Percentiles rank a stretch among this genome's conserved stretches.
These are phyloP conservation scores for Stichopus horrens DNA, from an alignment of 53 echinoderm and acorn worm genomes.

Conservation along the genomic window DNA sequence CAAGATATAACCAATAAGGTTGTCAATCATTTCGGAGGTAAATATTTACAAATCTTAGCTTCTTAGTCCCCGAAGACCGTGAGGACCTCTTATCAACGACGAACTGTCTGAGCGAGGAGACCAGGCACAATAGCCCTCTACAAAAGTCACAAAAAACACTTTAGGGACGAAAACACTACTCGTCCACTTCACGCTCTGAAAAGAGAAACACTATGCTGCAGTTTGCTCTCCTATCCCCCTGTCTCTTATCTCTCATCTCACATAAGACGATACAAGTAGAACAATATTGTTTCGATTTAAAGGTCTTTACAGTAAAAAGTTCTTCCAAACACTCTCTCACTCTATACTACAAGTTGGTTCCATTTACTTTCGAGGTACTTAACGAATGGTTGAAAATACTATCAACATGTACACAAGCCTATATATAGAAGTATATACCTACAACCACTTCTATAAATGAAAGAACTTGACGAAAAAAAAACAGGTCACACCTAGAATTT, in stretches of 20 bases:
- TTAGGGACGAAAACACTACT: constrained; percentile 22
- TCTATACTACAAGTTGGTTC: not conserved
- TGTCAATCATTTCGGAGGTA: not conserved
- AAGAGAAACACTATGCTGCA: not conserved
- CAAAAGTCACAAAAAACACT: not conserved
- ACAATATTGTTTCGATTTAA: constrained; percentile 19
- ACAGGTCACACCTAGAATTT: too few species aligned
- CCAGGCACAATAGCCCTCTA: constrained; percentile 10
- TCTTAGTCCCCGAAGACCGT: not conserved
- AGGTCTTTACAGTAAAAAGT: not conserved
- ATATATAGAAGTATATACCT: too few species aligned
- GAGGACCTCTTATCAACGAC: constrained; percentile 12
- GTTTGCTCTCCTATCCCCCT: not conserved
- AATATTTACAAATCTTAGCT: not conserved
- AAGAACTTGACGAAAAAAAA: too few species aligned
- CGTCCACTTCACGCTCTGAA: not conserved
- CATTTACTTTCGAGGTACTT: not conserved
- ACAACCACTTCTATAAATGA: too few species aligned
- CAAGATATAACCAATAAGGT: too few species aligned
- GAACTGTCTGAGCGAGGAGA: not conserved
- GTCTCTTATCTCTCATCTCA: not conserved
- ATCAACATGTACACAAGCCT: not conserved
- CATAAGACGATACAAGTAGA: constrained; percentile 6
- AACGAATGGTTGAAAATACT: not conserved
- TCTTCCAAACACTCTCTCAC: not conserved